Conservation (phyloP, 2,113 vertebrate genomes). For the Tichodroma muraria region DNA sequence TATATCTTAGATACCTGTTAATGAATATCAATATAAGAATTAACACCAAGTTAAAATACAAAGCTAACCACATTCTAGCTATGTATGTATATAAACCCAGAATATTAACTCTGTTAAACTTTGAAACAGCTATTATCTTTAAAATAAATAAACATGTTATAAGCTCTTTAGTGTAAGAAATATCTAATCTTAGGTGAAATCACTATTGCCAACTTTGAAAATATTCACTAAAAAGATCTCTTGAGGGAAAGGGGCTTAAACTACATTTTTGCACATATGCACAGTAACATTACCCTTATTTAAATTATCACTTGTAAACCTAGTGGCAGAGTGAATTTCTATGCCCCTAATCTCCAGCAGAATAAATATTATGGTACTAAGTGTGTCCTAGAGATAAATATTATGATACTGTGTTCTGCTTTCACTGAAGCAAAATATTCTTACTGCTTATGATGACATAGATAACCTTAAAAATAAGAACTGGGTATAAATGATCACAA, state of each 20-base stretch:
- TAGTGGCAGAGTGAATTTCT: not conserved
- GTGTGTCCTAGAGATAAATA: not conserved
- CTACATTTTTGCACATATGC: not conserved
- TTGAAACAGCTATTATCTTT: not conserved
- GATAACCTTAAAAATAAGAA: constrained; percentile 2
- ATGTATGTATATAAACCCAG: not conserved
- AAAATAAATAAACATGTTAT: not conserved
- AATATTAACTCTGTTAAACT: not conserved
- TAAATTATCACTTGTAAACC: not conserved
- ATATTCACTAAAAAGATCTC: not conserved
- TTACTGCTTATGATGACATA: not conserved
- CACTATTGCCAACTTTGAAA: not conserved
- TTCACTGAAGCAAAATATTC: not conserved
- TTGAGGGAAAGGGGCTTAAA: not conserved
- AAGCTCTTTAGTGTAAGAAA: not conserved
- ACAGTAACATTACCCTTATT: not conserved
- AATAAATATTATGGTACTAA: not conserved
- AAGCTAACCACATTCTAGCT: not conserved
- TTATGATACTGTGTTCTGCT: not conserved
- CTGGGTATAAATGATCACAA: not conserved
- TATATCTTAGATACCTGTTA: not conserved
- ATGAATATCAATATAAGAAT: not conserved
- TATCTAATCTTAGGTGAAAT: not conserved
- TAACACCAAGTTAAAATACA: not conserved
- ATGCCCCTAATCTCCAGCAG: not conserved